A percentile compares a stretch with the other conserved stretches of the same genome.
Conservation (phyloP, 2,888 invertebrate species). For the Notodonta ziczac region DNA sequence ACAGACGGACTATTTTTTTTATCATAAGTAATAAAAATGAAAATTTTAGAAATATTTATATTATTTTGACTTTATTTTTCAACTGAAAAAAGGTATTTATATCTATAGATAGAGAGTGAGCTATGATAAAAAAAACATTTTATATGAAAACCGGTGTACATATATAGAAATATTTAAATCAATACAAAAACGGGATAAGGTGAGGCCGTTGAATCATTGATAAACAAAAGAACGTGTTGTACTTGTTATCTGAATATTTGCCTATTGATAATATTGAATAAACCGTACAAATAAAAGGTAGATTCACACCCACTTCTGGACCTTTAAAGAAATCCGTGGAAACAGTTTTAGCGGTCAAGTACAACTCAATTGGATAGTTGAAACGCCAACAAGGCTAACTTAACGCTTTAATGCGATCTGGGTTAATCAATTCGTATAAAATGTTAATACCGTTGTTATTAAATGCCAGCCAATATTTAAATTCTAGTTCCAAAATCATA, state of each 20-base stretch:
- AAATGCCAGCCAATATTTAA: too few species aligned
- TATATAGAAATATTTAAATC: too few species aligned
- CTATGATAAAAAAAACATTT: too few species aligned
- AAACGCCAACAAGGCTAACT: conserved; percentile 11
- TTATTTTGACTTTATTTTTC: too few species aligned
- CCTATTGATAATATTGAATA: background rate
- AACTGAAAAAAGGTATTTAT: too few species aligned
- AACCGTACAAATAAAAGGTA: background rate
- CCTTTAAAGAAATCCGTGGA: conserved; percentile 1
- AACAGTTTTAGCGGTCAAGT: background rate
- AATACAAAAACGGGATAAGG: too few species aligned
- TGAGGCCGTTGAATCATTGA: background rate
- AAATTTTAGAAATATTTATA: too few species aligned
- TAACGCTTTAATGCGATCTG: background rate
- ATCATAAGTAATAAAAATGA: too few species aligned
- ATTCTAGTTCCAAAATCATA: too few species aligned
- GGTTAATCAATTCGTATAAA: conserved; percentile 2
- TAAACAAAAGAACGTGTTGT: background rate
- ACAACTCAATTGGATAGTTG: conserved; percentile 2
- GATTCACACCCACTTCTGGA: background rate
- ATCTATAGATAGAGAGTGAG: too few species aligned
- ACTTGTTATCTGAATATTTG: background rate
- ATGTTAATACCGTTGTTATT: background rate
- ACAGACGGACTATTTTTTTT: too few species aligned
- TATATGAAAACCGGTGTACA: too few species aligned